Evolutionary conservation across 2,797 vertebrate species (phyloP).

Genomic region (Pangasius djambal): DNA sequence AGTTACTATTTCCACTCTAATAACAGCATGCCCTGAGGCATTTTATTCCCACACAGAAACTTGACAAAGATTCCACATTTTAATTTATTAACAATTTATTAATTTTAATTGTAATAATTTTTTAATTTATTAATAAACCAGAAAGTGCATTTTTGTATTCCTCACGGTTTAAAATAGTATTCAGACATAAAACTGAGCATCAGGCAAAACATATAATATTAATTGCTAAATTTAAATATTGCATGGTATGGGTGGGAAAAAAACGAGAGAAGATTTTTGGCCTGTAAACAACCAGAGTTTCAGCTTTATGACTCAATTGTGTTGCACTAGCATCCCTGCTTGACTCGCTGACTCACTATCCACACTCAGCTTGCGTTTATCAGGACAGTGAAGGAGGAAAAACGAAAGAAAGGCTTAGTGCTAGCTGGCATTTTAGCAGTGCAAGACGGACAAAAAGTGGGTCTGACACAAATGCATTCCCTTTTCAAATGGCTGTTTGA

Average conservation of each 20-base stretch:
- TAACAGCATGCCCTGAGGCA: background rate
- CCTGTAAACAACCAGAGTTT: background rate
- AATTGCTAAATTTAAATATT: background rate
- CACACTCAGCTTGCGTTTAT: background rate
- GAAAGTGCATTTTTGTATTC: background rate
- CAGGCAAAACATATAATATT: background rate
- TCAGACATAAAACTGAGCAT: background rate
- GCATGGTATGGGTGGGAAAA: no score
- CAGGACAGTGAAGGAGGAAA: background rate
- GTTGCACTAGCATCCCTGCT: background rate
- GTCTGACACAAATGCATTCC: constrained; percentile 74
- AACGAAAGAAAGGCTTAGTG: background rate
- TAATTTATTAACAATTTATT: background rate
- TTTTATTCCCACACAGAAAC: background rate
- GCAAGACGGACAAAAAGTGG: constrained; percentile 61
- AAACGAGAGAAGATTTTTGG: background rate
- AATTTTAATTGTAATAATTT: no score
- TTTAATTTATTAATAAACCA: background rate
- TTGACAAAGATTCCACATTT: background rate
- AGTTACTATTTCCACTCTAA: background rate
- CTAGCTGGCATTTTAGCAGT: constrained; percentile 15
- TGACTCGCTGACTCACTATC: constrained; percentile 13
- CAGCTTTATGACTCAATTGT: background rate
- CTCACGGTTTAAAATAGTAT: background rate
- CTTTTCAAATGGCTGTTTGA: constrained; percentile 66